Evolutionary conservation across 2,888 invertebrate genomes (phyloP).

Genomic region (Campoplex capitator): DNA sequence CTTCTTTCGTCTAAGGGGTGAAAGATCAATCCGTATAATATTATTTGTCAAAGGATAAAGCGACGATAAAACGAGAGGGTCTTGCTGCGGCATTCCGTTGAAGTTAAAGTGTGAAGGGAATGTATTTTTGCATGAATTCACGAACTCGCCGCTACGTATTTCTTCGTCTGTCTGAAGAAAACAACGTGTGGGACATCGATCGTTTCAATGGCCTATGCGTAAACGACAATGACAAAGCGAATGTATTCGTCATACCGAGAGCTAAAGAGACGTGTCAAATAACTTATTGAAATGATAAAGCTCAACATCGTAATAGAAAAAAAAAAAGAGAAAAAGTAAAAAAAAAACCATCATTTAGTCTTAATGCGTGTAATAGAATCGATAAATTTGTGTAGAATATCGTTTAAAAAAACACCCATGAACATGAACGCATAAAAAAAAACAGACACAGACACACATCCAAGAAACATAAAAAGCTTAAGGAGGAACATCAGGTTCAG

Average conservation of each 20-base stretch:
- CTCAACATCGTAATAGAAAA: conserved; percentile 57
- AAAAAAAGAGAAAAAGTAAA: neutral
- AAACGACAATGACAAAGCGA: conserved; percentile 41
- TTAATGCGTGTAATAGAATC: conserved; percentile 62
- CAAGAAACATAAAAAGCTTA: neutral
- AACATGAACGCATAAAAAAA: neutral
- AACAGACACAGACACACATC: neutral
- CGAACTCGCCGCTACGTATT: conserved; percentile 15
- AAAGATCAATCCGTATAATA: neutral
- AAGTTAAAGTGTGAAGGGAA: neutral
- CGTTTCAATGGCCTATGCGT: conserved; percentile 55
- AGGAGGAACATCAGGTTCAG: too few relatives aligned
- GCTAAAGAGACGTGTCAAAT: conserved; percentile 47
- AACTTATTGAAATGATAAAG: conserved; percentile 29
- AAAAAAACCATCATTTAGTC: conserved; percentile 41
- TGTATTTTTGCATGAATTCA: neutral
- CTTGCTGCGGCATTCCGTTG: neutral
- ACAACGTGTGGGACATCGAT: conserved; percentile 43
- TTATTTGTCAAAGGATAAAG: neutral
- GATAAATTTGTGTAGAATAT: conserved; percentile 57
- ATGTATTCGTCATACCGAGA: conserved; percentile 11
- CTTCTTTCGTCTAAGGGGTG: neutral
- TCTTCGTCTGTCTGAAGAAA: conserved; percentile 23
- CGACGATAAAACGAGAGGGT: neutral
- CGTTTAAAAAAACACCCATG: conserved; percentile 32